Conservation (phyloP, 2,113 vertebrate species). For the Callopanchax toddi region DNA sequence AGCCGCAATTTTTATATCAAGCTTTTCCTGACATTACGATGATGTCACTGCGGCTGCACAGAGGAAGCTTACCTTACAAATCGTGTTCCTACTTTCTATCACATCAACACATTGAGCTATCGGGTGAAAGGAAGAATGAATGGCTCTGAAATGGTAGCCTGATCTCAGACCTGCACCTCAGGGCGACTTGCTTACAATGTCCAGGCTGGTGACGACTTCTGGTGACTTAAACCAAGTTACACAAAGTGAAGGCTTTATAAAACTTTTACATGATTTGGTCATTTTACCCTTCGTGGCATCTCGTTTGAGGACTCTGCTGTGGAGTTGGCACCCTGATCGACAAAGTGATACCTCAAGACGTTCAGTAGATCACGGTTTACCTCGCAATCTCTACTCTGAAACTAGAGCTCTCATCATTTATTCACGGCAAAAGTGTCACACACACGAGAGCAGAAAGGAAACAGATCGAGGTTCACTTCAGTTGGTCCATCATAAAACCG, state of each 20-base stretch:
- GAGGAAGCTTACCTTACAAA: slow-evolving; percentile 17
- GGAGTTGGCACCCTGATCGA: background rate
- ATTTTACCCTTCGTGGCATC: too few relatives aligned
- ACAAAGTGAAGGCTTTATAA: slow-evolving; percentile 4
- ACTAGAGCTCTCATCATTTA: slow-evolving; percentile 73
- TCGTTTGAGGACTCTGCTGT: background rate
- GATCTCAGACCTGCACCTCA: slow-evolving; percentile 26
- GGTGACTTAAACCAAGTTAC: slow-evolving; percentile 27
- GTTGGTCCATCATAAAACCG: slow-evolving; percentile 8
- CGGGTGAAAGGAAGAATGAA: background rate
- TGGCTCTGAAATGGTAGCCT: background rate
- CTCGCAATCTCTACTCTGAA: slow-evolving; percentile 64
- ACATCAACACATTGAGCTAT: background rate
- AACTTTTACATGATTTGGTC: background rate
- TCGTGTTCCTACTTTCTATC: background rate
- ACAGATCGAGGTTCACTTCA: slow-evolving; percentile 34
- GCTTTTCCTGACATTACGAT: slow-evolving; percentile 41
- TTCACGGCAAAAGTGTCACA: slow-evolving; percentile 66
- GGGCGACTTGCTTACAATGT: background rate
- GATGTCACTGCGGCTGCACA: slow-evolving; percentile 25
- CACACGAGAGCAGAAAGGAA: slow-evolving; percentile 45
- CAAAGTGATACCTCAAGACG: slow-evolving; percentile 27
- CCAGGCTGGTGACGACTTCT: slow-evolving; percentile 16
- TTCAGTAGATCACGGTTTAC: slow-evolving; percentile 5
- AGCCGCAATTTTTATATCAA: background rate